These are phyloP conservation scores for Pterocles gutturalis DNA, from an alignment of 2,113 vertebrate genomes.

Conservation along the genomic window DNA sequence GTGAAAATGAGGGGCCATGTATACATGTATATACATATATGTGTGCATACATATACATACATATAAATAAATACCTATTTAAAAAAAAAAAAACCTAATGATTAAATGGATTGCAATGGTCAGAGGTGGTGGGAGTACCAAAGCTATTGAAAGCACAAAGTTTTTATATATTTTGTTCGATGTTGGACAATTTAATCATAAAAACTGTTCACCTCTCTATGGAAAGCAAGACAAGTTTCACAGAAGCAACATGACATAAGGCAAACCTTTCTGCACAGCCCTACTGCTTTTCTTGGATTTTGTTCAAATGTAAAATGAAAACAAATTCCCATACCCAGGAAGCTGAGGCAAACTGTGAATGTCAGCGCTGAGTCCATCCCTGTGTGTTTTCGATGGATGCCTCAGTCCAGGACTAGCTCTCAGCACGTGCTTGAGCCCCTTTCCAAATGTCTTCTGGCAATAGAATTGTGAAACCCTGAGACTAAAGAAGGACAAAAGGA, in stretches of 20 bases:
- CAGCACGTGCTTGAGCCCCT: background rate
- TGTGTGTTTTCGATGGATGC: background rate
- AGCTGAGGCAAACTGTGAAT: background rate
- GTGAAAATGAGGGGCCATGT: background rate
- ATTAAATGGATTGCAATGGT: background rate
- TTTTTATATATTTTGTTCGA: background rate
- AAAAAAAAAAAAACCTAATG: background rate
- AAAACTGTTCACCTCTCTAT: background rate
- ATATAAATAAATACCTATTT: background rate
- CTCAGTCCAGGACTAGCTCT: background rate
- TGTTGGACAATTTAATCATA: background rate
- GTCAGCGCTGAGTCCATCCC: background rate
- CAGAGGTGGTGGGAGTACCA: background rate
- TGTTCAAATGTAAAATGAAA: constrained; percentile 13
- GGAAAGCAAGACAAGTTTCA: constrained; percentile 5
- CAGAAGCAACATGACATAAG: background rate
- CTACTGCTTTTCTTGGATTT: constrained; percentile 11
- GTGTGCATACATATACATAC: too few species aligned
- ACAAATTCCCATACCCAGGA: background rate
- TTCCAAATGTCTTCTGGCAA: background rate
- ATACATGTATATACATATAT: background rate
- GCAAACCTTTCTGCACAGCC: constrained; percentile 2
- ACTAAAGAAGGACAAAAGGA: background rate
- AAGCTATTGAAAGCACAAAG: background rate
- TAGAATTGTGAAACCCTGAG: background rate